Evolutionary conservation across 2,113 vertebrate genomes (phyloP).

Genomic region (Rhipidura dahli): DNA sequence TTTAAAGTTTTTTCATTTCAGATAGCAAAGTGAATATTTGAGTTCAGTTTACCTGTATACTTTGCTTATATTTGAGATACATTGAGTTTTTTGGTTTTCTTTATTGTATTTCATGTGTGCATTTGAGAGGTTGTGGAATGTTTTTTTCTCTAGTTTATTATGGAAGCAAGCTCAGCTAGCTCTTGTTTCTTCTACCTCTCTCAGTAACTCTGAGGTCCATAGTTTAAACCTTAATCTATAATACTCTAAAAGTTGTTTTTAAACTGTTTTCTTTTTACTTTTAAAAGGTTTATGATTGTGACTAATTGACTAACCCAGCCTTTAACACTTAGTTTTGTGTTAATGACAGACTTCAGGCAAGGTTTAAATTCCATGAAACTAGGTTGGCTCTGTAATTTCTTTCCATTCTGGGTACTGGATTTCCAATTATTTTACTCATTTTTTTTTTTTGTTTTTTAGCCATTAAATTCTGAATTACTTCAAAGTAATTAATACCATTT

Average conservation of each 20-base stretch:
- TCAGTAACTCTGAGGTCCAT: not conserved
- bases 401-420: not conserved
- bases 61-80: not conserved
- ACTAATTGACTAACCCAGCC: not conserved
- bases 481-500: not conserved
- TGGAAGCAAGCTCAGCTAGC: not conserved
- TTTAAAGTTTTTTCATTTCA: not conserved
- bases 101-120: not conserved
- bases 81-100: not conserved
- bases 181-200: not conserved
- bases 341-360: not conserved
- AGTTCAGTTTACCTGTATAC: not conserved
- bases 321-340: not conserved
- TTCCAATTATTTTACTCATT: not conserved
- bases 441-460: not conserved
- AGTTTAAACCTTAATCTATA: not conserved
- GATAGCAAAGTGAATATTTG: not conserved
- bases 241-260: not conserved
- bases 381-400: not conserved
- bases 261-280: not conserved
- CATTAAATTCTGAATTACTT: not conserved
- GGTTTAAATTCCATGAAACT: not conserved
- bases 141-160: not conserved
- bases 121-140: not conserved
- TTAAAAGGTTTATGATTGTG: not conserved